These are phyloP conservation scores for Ochropacha duplaris DNA, from an alignment of 2,888 invertebrate species.

Conservation along the genomic window DNA sequence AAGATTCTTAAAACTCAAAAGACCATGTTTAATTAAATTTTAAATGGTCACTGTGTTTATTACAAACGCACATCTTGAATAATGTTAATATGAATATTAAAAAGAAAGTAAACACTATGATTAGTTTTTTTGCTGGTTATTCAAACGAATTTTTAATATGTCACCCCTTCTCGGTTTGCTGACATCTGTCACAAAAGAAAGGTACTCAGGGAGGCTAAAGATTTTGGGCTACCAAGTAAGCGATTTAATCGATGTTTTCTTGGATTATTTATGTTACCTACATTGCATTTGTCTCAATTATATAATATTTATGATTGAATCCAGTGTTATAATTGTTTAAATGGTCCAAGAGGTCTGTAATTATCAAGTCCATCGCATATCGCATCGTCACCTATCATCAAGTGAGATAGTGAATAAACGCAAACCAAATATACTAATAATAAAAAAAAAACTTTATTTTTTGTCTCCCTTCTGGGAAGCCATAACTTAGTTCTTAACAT, in stretches of 20 bases:
- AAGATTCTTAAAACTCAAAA: too few species aligned
- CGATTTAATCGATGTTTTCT: conserved; percentile 9
- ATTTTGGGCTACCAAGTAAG: conserved; percentile 28
- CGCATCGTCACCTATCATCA: too few species aligned
- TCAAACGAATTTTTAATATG: conserved; percentile 66
- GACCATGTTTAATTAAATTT: too few species aligned
- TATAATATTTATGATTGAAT: too few species aligned
- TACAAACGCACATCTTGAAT: neutral
- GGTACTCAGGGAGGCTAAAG: conserved; percentile 39
- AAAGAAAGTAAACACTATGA: neutral
- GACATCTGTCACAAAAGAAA: conserved; percentile 63
- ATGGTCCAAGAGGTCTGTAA: too few species aligned
- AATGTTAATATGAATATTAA: neutral
- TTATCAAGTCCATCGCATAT: too few species aligned
- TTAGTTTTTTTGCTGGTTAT: conserved; percentile 41
- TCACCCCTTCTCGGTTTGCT: conserved; percentile 54
- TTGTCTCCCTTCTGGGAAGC: too few species aligned
- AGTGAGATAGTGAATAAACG: too few species aligned
- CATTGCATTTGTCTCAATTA: neutral
- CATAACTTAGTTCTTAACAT: too few species aligned
- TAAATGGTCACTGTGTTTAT: neutral
- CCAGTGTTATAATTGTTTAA: too few species aligned
- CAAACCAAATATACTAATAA: too few species aligned
- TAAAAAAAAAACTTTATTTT: too few species aligned
- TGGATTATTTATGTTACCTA: conserved; percentile 1